These are phyloP conservation scores for Sporophila hypoxantha DNA, from an alignment of 2,113 vertebrate species.

Conservation along the genomic window DNA sequence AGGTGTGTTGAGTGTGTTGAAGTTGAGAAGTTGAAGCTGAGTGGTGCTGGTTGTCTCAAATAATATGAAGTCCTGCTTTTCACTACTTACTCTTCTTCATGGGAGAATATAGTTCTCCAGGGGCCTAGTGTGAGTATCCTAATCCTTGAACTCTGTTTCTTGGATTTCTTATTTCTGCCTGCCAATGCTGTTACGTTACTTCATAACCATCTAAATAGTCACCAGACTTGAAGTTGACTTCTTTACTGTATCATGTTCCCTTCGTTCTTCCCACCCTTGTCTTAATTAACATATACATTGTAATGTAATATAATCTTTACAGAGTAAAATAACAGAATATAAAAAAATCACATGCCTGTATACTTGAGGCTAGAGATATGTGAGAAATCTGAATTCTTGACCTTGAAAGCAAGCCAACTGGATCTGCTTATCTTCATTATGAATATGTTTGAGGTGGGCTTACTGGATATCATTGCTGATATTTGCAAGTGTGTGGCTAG, in stretches of 20 bases:
- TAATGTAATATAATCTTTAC: neutral
- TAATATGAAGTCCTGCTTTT: neutral
- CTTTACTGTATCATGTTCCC: neutral
- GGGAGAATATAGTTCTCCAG: neutral
- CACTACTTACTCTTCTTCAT: neutral
- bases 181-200: neutral
- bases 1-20: too few relatives aligned
- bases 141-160: accelerated
- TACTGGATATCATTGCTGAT: neutral
- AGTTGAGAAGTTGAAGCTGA: neutral
- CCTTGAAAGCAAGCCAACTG: neutral
- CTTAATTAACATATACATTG: neutral
- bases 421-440: neutral
- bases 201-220: neutral
- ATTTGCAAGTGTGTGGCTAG: neutral
- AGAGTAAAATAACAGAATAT: neutral
- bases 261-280: neutral
- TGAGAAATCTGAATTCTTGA: neutral
- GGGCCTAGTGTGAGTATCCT: neutral
- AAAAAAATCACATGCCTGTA: neutral
- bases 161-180: neutral
- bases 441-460: neutral
- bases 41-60: neutral
- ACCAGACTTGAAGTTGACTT: neutral
- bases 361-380: neutral